Conservation (phyloP, 2,888 invertebrate genomes). For the Congeria kusceri region DNA sequence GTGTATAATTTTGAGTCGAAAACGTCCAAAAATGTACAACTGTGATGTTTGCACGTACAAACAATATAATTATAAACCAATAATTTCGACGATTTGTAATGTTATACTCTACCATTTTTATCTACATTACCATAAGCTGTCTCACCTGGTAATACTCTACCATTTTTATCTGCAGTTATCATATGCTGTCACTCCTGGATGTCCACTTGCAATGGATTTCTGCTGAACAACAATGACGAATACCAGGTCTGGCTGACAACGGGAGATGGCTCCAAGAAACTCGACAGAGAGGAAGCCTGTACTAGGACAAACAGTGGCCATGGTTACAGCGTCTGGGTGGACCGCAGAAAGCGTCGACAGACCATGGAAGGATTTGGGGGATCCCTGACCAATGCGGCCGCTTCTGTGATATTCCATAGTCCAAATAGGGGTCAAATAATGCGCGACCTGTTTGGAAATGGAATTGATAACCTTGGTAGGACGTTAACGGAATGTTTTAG, state of each 20-base stretch:
- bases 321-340: constrained; percentile 54
- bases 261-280: constrained; percentile 53
- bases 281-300: constrained; percentile 28
- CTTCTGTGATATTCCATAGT: constrained; percentile 64
- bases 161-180: no score
- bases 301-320: constrained; percentile 5
- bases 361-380: constrained; percentile 67
- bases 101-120: no score
- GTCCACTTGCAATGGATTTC: neutral
- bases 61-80: no score
- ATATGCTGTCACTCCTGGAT: no score
- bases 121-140: no score
- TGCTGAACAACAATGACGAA: constrained; percentile 18
- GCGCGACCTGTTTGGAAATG: constrained; percentile 60
- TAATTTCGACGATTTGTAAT: no score
- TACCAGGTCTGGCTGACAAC: constrained; percentile 54
- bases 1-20: no score
- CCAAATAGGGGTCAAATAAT: constrained; percentile 59
- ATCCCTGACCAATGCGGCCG: constrained; percentile 64
- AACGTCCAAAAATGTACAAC: no score
- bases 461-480: constrained; percentile 39
- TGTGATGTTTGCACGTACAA: no score
- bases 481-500: no score
- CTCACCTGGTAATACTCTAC: no score
- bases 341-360: constrained; percentile 55